These are phyloP conservation scores for Piaya cayana DNA, from an alignment of 2,113 vertebrate species.

Conservation along the genomic window DNA sequence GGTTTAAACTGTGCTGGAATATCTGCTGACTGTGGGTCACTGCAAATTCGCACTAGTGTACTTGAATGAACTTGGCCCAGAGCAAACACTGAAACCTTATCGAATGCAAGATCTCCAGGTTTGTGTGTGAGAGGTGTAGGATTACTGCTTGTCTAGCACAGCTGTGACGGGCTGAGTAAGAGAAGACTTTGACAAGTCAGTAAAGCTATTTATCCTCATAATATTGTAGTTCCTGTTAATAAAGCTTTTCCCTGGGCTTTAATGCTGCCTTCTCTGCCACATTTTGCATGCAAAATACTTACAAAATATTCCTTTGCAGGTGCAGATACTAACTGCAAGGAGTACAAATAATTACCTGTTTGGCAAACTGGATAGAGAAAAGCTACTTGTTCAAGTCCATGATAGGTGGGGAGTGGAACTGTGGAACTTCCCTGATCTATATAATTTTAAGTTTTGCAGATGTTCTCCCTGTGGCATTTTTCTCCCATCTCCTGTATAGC, in stretches of 20 bases:
- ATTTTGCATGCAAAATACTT: not conserved
- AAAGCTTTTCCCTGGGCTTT: not conserved
- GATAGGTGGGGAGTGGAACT: not conserved
- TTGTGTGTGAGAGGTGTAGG: not conserved
- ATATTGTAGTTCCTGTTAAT: not conserved
- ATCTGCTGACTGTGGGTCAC: conserved; percentile 15
- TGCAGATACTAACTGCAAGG: no score
- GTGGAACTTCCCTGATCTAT: not conserved
- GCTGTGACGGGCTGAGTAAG: not conserved
- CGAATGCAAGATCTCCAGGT: conserved; percentile 27
- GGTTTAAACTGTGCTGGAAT: not conserved
- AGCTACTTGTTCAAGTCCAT: not conserved
- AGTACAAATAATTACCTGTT: not conserved
- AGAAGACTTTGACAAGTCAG: not conserved
- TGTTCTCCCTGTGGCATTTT: conserved; percentile 60
- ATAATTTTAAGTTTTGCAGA: conserved; percentile 47
- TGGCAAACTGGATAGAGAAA: not conserved
- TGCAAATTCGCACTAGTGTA: not conserved
- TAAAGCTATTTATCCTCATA: not conserved
- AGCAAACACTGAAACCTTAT: conserved; percentile 38
- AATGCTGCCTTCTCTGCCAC: not conserved
- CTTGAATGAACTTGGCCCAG: not conserved
- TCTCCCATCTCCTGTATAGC: conserved; percentile 38
- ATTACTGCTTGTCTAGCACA: conserved; percentile 31
- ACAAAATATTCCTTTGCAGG: not conserved